Percentiles rank a stretch among this genome's conserved stretches.
These are phyloP conservation scores for Halcyon senegalensis DNA, from an alignment of 2,113 vertebrate species.

Conservation along the genomic window DNA sequence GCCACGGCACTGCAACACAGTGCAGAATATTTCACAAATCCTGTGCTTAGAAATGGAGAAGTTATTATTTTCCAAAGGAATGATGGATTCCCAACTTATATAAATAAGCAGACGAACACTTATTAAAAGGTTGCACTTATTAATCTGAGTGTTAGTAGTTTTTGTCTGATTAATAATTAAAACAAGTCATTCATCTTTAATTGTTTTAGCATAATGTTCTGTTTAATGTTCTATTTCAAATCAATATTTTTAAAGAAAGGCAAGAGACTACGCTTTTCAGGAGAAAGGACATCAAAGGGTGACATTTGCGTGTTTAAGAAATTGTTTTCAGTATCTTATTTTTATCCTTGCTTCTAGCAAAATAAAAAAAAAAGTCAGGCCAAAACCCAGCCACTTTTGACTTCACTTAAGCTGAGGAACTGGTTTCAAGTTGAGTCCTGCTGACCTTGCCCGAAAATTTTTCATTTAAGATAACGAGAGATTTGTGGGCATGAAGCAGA, in stretches of 20 bases:
- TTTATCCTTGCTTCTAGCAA: slow-evolving; percentile 24
- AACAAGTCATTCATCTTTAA: not conserved
- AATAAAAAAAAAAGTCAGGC: slow-evolving; percentile 5
- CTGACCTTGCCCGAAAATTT: slow-evolving; percentile 1
- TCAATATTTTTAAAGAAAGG: not conserved
- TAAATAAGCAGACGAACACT: not conserved
- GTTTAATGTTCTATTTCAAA: not conserved
- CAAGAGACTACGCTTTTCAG: not conserved
- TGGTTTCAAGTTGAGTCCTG: slow-evolving; percentile 18
- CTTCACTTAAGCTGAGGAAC: slow-evolving; percentile 15
- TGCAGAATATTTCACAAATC: not conserved
- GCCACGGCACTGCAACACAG: not conserved
- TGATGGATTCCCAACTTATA: not conserved
- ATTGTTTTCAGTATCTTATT: not conserved
- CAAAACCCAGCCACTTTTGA: slow-evolving; percentile 25
- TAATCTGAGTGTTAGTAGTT: not conserved
- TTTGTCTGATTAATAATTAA: slow-evolving; percentile 5
- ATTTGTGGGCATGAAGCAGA: not conserved
- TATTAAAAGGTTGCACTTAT: not conserved
- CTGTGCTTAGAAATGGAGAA: not conserved
- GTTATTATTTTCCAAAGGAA: not conserved
- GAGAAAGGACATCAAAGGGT: not conserved
- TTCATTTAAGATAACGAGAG: not conserved
- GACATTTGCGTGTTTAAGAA: not conserved
- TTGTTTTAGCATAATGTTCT: not conserved